A percentile compares a stretch with the other conserved stretches of the same genome.
Evolutionary conservation across 2,888 invertebrate species (phyloP).

Genomic region (Drosophila prolongata): DNA sequence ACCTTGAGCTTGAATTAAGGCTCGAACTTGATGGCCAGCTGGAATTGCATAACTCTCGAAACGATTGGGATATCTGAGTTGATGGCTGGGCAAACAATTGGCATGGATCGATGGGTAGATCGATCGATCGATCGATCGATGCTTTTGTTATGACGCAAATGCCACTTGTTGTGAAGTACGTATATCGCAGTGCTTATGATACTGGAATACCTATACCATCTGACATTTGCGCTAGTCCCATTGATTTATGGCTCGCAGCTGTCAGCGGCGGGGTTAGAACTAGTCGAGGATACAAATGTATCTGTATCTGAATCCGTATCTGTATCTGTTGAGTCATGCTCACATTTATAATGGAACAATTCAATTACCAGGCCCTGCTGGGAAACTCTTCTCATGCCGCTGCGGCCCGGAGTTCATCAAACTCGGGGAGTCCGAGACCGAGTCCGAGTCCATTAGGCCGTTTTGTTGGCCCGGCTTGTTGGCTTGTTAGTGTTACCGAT

Average conservation of each 20-base stretch:
- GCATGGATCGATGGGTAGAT: slow-evolving; percentile 33
- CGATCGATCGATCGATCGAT: slow-evolving; percentile 7
- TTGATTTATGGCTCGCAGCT: slow-evolving; percentile 65
- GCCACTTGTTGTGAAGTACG: slow-evolving; percentile 68
- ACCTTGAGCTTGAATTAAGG: slow-evolving; percentile 77
- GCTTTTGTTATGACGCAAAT: slow-evolving; percentile 69
- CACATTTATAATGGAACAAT: slow-evolving; percentile 68
- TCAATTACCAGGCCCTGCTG: slow-evolving; percentile 67
- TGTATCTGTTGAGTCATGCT: slow-evolving; percentile 67
- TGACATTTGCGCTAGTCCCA: slow-evolving; percentile 45
- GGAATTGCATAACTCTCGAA: slow-evolving; percentile 59
- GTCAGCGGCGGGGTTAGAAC: slow-evolving; percentile 45
- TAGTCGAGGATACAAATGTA: slow-evolving; percentile 54
- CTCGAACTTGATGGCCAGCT: slow-evolving; percentile 29
- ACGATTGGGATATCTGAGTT: slow-evolving; percentile 25
- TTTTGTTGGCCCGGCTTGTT: slow-evolving; percentile 65
- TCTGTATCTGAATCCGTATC: slow-evolving; percentile 13
- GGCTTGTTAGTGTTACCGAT: slow-evolving; percentile 73
- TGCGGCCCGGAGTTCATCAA: slow-evolving; percentile 66
- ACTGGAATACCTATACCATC: slow-evolving; percentile 21
- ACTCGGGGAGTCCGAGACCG: slow-evolving; percentile 48
- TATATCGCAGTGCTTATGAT: slow-evolving; percentile 28
- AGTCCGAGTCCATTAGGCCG: slow-evolving; percentile 50
- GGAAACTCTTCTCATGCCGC: slow-evolving; percentile 47
- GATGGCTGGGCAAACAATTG: slow-evolving; percentile 47